Conservation (phyloP, 2,888 invertebrate species). For the Luffia ferchaultella region DNA sequence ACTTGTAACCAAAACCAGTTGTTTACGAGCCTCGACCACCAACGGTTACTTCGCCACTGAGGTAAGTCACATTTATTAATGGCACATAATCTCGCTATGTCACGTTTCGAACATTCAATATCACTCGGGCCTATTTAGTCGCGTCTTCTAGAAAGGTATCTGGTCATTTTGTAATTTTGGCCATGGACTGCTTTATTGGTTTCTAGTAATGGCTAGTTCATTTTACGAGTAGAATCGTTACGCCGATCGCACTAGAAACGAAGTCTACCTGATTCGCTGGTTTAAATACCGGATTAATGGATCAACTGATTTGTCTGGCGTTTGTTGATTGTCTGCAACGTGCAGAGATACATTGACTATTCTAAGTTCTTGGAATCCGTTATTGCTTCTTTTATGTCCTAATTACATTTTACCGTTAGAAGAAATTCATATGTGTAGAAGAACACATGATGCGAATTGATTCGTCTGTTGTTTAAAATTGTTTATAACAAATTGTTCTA, state of each 20-base stretch:
- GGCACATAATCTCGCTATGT: constrained; percentile 34
- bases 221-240: neutral
- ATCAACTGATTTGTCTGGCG: neutral
- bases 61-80: constrained; percentile 16
- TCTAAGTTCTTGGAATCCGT: too few relatives aligned
- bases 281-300: neutral
- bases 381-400: too few relatives aligned
- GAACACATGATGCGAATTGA: too few relatives aligned
- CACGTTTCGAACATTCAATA: constrained; percentile 50
- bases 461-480: too few relatives aligned
- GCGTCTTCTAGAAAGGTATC: too few relatives aligned
- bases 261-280: neutral
- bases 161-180: neutral
- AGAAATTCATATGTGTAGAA: too few relatives aligned
- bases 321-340: neutral
- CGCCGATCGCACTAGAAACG: neutral
- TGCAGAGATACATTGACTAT: too few relatives aligned
- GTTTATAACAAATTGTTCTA: too few relatives aligned
- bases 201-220: neutral
- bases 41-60: neutral
- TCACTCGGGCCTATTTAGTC: constrained; percentile 6
- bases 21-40: neutral
- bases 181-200: neutral
- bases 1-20: neutral
- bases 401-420: too few relatives aligned